A percentile compares a stretch with the other conserved stretches of the same genome.
These are phyloP conservation scores for Ganaspis sp. DNA, from an alignment of 1,140 invertebrate genomes.

Conservation along the genomic window DNA sequence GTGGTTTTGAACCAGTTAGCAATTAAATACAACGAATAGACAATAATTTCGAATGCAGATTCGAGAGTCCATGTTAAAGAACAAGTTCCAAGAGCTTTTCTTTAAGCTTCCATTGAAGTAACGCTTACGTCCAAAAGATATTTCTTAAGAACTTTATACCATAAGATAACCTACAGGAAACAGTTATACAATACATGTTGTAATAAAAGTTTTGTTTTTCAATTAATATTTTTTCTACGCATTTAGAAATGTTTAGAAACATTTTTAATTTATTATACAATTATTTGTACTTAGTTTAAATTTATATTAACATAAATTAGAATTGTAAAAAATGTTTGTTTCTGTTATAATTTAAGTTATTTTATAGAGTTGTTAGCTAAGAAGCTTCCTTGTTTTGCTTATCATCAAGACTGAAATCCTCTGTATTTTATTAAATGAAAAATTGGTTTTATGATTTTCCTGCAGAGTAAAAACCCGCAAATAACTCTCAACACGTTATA, in stretches of 20 bases:
- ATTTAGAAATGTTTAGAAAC: too few species aligned
- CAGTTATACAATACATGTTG: not conserved
- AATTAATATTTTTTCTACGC: too few species aligned
- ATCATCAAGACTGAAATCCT: not conserved
- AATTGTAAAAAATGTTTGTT: too few species aligned
- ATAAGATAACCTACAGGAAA: not conserved
- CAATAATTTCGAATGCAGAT: not conserved
- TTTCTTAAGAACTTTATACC: not conserved
- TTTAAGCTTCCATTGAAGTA: not conserved
- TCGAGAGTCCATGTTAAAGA: not conserved
- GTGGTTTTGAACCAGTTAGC: constrained; percentile 64
- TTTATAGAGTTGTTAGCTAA: too few species aligned
- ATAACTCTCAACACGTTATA: too few species aligned
- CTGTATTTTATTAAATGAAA: too few species aligned
- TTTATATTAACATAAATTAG: too few species aligned
- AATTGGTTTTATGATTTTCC: not conserved
- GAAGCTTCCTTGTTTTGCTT: not conserved
- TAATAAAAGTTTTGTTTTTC: too few species aligned
- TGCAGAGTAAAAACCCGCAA: not conserved
- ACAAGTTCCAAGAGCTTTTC: not conserved
- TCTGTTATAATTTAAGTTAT: too few species aligned
- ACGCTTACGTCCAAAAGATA: not conserved
- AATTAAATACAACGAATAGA: constrained; percentile 43
- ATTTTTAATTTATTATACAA: too few species aligned
- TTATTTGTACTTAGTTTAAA: too few species aligned